A percentile compares a stretch with the other conserved stretches of the same genome.
These are phyloP conservation scores for Boloria euphrosyne DNA, from an alignment of 2,888 invertebrate genomes.

Conservation along the genomic window DNA sequence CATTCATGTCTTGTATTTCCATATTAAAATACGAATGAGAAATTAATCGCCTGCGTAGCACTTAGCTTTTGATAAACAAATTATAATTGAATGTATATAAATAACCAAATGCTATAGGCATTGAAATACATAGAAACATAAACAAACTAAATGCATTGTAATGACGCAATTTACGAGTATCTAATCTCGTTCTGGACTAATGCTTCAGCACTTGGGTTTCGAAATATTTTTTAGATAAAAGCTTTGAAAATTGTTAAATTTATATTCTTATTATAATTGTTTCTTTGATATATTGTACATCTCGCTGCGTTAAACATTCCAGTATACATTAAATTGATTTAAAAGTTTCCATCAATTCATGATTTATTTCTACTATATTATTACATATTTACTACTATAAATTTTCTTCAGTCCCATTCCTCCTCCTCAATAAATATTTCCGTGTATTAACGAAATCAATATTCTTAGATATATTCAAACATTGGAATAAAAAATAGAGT, in stretches of 20 bases:
- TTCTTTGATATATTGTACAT: no score
- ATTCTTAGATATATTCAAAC: no score
- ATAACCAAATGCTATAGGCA: slow-evolving; percentile 2
- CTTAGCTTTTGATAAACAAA: slow-evolving; percentile 19
- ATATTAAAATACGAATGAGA: slow-evolving; percentile 1
- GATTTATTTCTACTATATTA: no score
- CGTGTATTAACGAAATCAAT: no score
- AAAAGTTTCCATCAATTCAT: no score
- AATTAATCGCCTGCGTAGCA: slow-evolving; percentile 2
- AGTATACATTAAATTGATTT: no score
- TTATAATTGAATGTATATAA: slow-evolving; percentile 16
- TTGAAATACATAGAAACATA: slow-evolving; percentile 18
- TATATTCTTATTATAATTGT: slow-evolving; percentile 5
- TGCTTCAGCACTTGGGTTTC: background rate
- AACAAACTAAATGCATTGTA: slow-evolving; percentile 24
- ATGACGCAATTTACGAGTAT: slow-evolving; percentile 12
- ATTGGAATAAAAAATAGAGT: no score
- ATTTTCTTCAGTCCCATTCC: no score
- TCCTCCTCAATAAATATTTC: no score
- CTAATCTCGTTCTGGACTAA: background rate
- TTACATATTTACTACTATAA: no score
- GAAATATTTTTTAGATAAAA: slow-evolving; percentile 8
- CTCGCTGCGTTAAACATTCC: no score
- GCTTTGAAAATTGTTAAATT: no score
- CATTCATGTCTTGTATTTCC: slow-evolving; percentile 5